These are phyloP conservation scores for Gallinago media DNA, from an alignment of 2,113 vertebrate genomes.

Conservation along the genomic window DNA sequence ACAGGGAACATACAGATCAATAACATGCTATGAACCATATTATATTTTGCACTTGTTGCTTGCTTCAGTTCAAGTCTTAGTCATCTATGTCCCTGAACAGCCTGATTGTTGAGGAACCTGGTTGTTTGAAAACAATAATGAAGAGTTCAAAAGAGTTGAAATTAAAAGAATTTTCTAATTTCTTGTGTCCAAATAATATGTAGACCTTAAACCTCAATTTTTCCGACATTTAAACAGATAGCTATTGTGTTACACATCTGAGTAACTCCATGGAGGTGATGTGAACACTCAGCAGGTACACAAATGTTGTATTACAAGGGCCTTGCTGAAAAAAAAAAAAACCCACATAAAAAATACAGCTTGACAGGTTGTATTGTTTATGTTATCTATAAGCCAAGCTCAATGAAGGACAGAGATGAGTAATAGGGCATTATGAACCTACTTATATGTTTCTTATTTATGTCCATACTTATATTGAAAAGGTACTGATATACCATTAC, in stretches of 20 bases:
- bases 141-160: neutral
- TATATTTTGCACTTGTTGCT: neutral
- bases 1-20: neutral
- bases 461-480: neutral
- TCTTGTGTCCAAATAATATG: neutral
- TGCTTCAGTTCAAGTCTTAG: neutral
- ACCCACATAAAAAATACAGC: neutral
- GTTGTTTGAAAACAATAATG: neutral
- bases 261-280: neutral
- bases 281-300: neutral
- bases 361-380: neutral
- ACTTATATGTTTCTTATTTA: neutral
- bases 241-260: neutral
- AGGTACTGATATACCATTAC: conserved; percentile 63
- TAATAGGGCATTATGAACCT: neutral
- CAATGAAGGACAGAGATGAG: neutral
- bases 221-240: neutral
- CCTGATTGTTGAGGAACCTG: neutral
- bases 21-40: neutral
- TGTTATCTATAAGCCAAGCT: neutral
- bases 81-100: neutral
- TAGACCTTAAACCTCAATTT: neutral
- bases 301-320: neutral
- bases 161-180: neutral
- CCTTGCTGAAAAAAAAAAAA: neutral